Evolutionary conservation across 2,888 invertebrate genomes (phyloP), one percentile per base, ranked within the genome.

Genomic region (Drosophila peninsularis): DNA sequence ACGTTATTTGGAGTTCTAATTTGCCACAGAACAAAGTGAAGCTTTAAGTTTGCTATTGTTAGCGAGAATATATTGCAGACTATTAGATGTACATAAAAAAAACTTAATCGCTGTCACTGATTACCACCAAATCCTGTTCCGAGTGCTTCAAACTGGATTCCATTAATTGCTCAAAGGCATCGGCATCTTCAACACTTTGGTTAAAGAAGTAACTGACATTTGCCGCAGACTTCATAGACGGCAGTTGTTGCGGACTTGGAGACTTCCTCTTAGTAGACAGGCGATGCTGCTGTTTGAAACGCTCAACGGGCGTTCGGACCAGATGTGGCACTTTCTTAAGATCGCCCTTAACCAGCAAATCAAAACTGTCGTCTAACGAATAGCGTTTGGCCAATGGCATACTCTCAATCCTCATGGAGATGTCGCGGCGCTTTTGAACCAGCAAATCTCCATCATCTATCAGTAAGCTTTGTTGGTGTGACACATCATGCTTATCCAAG

Each of bases 151-250:
- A 54, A 17, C 92, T 93, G 60, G 91, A 85, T 60, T 93, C 93
- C 71, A 95, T 90, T 5, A 95, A 93, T 82, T 94, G 93, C 90
- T 95, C 95, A 85, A 95, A 95, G 13, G 94, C 93, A 90, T 95
- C 91, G 39, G 93, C 93, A 49, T 92, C 93, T 1, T 92, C 92
- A 74, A 92, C 92, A 75, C 93, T 80, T 36, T 78, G 78, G 71
- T 87, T 71, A 24, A 94, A 94, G 75, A 94, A 94, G 89, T 93
- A 93, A 85, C 94, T 94, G 84, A 88, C 69, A 70, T 88, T 88
- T 1, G 44, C 34, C n/a, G 64, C 19, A 19, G 67, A 19, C 21
- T 53, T n/a, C 1, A 21, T 5, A 5, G 60, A 13, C 13, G 39
- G 19, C 11, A 6, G 17, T 3, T 49, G 14, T 9, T 39, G n/a